phyloP scores from a whole-genome alignment of 2,797 vertebrate genomes.

The Dendrocincla tyrannina region DNA sequence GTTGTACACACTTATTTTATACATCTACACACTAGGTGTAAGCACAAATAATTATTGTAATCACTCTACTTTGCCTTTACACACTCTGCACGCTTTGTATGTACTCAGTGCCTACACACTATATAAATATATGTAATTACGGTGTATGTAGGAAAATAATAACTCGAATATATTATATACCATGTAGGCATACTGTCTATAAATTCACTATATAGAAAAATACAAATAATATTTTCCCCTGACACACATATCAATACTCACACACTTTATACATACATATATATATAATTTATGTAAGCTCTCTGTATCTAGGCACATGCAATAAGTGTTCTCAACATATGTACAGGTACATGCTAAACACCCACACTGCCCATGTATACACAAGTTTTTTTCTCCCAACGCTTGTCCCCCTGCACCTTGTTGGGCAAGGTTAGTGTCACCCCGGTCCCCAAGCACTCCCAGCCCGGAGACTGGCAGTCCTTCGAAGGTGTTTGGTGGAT shows the following conservation, averaged over 20 bases:
- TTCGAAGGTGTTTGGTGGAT: not conserved
- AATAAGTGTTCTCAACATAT: not conserved
- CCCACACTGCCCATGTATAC: fast-evolving
- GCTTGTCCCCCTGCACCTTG: not conserved
- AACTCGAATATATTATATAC: not conserved
- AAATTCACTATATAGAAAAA: not conserved
- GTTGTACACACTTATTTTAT: not conserved
- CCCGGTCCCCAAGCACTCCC: fast-evolving
- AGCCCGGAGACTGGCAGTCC: fast-evolving
- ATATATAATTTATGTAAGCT: not conserved
- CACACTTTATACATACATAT: fast-evolving
- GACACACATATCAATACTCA: too few species aligned
- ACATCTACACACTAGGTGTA: fast-evolving
- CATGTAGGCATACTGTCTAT: not conserved
- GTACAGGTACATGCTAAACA: not conserved
- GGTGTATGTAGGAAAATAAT: not conserved
- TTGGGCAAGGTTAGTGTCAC: not conserved
- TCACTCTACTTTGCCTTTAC: not conserved
- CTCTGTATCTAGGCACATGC: fast-evolving
- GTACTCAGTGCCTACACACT: not conserved
- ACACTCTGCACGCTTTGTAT: not conserved
- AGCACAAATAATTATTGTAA: not conserved
- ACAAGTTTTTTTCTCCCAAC: fast-evolving
- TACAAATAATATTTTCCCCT: not conserved
- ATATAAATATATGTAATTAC: fast-evolving